These are phyloP conservation scores for Drosophila subsilvestris DNA, from an alignment of 2,888 invertebrate genomes.

Conservation along the genomic window DNA sequence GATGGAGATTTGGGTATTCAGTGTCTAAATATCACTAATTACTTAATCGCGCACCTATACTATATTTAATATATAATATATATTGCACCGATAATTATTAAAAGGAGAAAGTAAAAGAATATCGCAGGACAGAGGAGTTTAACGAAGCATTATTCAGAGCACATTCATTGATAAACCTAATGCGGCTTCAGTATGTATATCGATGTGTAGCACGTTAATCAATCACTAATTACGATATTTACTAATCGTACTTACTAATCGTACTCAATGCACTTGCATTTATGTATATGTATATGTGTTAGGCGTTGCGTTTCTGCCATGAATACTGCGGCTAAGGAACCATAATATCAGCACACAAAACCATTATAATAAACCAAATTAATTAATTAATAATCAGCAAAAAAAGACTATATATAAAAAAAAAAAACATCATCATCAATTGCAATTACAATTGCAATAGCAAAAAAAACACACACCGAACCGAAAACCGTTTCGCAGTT, in stretches of 20 bases:
- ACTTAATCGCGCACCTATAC: conserved; percentile 32
- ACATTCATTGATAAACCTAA: conserved; percentile 72
- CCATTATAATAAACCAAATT: conserved; percentile 26
- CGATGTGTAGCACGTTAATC: conserved; percentile 76
- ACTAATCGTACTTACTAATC: conserved; percentile 25
- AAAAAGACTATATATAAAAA: conserved; percentile 4
- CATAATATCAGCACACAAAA: conserved; percentile 27
- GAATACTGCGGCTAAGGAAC: conserved; percentile 60
- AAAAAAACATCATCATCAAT: conserved; percentile 50
- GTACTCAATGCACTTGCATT: conserved; percentile 65
- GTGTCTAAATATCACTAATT: conserved; percentile 39
- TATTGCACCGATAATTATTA: conserved; percentile 51
- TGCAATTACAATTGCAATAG: conserved; percentile 25
- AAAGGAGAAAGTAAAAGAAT: conserved; percentile 27
- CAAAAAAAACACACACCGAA: conserved; percentile 27
- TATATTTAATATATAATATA: conserved; percentile 12
- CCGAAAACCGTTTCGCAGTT: conserved; percentile 34
- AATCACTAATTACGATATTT: conserved; percentile 35
- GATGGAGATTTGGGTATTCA: conserved; percentile 43
- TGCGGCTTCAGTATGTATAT: conserved; percentile 72
- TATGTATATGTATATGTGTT: conserved; percentile 80
- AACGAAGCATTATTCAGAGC: conserved; percentile 65
- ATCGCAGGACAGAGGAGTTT: conserved; percentile 36
- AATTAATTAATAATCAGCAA: conserved; percentile 26
- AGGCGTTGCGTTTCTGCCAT: conserved; percentile 78